Conservation (phyloP, 2,113 vertebrate genomes). For the Balaenoptera acutorostrata region DNA sequence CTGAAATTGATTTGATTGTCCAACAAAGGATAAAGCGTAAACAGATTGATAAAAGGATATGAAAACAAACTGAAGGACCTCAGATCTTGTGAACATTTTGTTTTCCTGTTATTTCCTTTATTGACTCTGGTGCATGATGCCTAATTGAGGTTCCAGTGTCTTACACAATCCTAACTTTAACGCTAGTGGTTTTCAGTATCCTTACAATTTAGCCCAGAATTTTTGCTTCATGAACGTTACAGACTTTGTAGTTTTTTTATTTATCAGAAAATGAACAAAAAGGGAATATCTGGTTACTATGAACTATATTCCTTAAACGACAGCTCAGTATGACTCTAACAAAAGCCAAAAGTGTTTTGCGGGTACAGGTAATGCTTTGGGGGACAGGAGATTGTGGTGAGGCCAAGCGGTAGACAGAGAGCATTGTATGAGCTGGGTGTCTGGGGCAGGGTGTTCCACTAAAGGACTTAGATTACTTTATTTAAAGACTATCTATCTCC, state of each 20-base stretch:
- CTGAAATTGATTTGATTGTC: not conserved
- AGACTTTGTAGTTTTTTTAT: not conserved
- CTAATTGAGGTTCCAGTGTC: not conserved
- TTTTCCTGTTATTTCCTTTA: not conserved
- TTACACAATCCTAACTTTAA: not conserved
- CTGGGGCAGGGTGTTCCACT: not conserved
- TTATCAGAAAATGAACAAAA: conserved; percentile 42
- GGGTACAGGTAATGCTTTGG: not conserved
- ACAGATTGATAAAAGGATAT: not conserved
- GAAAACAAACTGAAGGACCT: conserved; percentile 33
- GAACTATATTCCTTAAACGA: not conserved
- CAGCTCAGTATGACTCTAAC: not conserved
- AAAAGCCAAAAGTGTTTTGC: not conserved
- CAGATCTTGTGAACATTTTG: not conserved
- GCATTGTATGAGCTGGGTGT: not conserved
- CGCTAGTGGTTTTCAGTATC: conserved; percentile 32
- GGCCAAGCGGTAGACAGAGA: not conserved
- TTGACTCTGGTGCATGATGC: conserved; percentile 41
- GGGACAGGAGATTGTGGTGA: not conserved
- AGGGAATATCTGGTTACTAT: not conserved
- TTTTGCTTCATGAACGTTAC: conserved; percentile 39
- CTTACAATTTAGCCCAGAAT: not conserved
- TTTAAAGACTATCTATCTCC: not conserved
- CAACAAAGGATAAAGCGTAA: not conserved
- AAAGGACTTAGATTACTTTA: not conserved